Evolutionary conservation across 2,888 invertebrate genomes (phyloP), one percentile per base, ranked within the genome.

Genomic region (Microctonus brassicae): DNA sequence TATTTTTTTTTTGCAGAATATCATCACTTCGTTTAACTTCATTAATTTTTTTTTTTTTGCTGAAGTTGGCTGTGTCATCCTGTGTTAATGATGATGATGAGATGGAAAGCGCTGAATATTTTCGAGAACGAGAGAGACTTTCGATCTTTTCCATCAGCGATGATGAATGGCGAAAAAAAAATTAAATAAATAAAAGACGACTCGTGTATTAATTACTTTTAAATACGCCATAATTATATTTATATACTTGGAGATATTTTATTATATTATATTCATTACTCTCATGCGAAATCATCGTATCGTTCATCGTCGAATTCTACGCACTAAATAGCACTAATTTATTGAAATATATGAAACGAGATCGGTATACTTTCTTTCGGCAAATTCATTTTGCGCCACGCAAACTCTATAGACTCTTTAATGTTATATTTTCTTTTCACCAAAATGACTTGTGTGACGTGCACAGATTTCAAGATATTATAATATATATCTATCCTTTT

Each of bases 311-410:
- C 78, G 76, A 78, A 79, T 78, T 78, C 73, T 76, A 80, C 76
- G 81, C 80, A 78, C 79, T 81, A 75, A 78, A 78, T 78, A 75
- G 66, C 68, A 72, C 77, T 79, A 79, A 81, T 80, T 78, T 79
- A 80, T 80, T 80, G 76, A 78, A 80, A 81, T 81, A 72, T 79
- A 80, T 78, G 80, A 80, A 81, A 78, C 71, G 75, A 76, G 79
- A 77, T 79, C 79, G 74, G 47, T 42, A 53, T 69, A 70, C 77
- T 77, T 77, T 78, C 76, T 74, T 76, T 75, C 29, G 57, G 60
- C 61, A 60, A 58, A 66, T 70, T 71, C 17, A 47, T 75, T 73
- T 73, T 53, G 61, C 71, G 75, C 68, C 62, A 68, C 66, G 71
- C 70, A 73, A 77, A 39, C 11, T 42, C n/a, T 47, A n/a, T 20